Base-by-base conservation (phyloP, 2,888 invertebrate genomes). In the Tetranychus truncatus region DNA sequence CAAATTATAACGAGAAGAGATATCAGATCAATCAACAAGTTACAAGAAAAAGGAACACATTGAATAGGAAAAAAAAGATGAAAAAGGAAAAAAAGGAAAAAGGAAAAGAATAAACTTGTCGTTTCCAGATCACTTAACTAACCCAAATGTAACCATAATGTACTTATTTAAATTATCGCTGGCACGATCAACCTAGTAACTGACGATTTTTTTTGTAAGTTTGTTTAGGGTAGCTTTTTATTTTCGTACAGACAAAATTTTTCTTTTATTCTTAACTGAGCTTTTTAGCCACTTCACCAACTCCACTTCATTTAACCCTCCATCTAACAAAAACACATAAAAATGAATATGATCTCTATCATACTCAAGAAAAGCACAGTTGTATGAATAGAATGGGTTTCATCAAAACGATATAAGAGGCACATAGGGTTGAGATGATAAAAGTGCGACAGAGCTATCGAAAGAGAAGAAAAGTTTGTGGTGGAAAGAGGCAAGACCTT, bases 391-490 rank as follows among this genome's bases (percentile, higher is more conserved):
- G 55, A 55, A 55, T 15, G 55, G 15, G 55, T 34, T 34, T 34
- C 34, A 34, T 55, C 11, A 55, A 55, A 55, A 55, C 55, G 55
- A 55, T 55, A 55, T 55, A 55, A 55, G 55, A 55, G 55, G 55
- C 55, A 55, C 55, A 55, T 55, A 55, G 55, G 55, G 55, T 55
- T 55, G 55, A 55, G 55, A 55, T 55, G 55, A 55, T 55, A 55
- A 55, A 55, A 67, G n/a, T 18, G 67, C n/a, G 67, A 67, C 20
- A 67, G 7, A 67, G 67, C 2, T 1, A 21, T 11, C 9, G 67
- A 67, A n/a, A 67, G 67, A 67, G 67, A 67, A n/a, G n/a, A n/a
- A 67, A 21, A 67, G 67, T 21, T n/a, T 21, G 67, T 21, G 67
- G 21, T n/a, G 21, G 67, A 67, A 21, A 67, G 67, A 67, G 67